A percentile compares a stretch with the other conserved stretches of the same genome.
Conservation (phyloP, 2,888 invertebrate genomes). For the Sarcophaga carnaria region DNA sequence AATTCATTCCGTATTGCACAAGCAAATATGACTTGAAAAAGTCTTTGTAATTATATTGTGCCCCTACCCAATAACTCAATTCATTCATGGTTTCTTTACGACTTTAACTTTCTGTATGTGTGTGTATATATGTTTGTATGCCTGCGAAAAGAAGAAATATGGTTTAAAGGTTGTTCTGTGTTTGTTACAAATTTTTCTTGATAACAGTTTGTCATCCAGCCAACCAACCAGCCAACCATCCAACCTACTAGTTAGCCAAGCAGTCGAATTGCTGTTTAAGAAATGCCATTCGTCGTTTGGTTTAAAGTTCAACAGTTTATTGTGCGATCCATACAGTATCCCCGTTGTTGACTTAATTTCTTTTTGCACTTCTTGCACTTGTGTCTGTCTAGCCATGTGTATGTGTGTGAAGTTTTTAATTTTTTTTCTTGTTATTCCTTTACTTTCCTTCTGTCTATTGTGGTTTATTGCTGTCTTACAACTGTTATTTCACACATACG, state of each 20-base stretch:
- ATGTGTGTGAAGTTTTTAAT: background rate
- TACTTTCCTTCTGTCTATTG: constrained; percentile 51
- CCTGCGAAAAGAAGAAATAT: constrained; percentile 61
- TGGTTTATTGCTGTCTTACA: constrained; percentile 63
- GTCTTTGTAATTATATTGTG: background rate
- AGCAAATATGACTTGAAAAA: background rate
- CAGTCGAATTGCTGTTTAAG: background rate
- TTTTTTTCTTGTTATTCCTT: constrained; percentile 2
- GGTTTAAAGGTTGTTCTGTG: constrained; percentile 59
- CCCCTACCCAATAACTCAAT: background rate
- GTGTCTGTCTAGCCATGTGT: background rate
- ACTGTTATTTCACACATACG: constrained; percentile 56
- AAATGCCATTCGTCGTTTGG: constrained; percentile 51
- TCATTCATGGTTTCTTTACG: background rate
- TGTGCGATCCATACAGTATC: constrained; percentile 59
- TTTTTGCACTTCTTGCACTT: constrained; percentile 26
- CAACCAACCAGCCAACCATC: background rate
- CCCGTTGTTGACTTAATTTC: constrained; percentile 58
- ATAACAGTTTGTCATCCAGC: constrained; percentile 64
- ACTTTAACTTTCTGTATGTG: background rate
- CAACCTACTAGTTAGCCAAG: background rate
- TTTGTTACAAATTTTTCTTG: constrained; percentile 64
- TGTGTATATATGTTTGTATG: background rate
- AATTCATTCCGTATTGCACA: background rate
- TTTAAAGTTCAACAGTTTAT: constrained; percentile 70